phyloP scores from a whole-genome alignment of 2,888 invertebrate genomes.

The Therioaphis trifolii region DNA sequence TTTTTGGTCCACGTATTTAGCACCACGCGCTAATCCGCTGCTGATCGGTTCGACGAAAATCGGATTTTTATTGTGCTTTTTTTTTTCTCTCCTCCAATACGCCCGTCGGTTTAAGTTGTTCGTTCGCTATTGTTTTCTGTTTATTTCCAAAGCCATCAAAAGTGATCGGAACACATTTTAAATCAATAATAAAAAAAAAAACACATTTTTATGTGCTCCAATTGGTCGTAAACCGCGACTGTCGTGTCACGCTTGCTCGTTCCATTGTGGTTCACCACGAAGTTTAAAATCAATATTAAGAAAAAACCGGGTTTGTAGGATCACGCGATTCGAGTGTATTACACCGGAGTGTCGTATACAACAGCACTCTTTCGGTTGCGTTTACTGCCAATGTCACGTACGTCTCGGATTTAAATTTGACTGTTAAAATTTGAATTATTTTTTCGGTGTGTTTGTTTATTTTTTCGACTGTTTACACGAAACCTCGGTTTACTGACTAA shows the following conservation, averaged over 20 bases:
- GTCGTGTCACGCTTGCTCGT: neutral
- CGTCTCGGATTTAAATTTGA: neutral
- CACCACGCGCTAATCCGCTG: too few relatives aligned
- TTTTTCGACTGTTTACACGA: neutral
- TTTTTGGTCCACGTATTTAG: neutral
- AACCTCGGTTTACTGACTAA: neutral
- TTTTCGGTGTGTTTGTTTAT: neutral
- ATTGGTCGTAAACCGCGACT: constrained; percentile 44
- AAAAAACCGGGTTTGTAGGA: constrained; percentile 52
- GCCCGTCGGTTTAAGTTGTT: neutral
- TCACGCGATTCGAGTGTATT: neutral
- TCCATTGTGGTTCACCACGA: constrained; percentile 20
- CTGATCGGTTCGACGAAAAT: neutral
- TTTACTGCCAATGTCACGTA: constrained; percentile 22
- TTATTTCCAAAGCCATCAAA: constrained; percentile 7
- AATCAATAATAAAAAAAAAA: constrained; percentile 25
- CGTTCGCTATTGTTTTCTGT: neutral
- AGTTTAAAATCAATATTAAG: constrained; percentile 52
- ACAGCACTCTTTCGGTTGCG: neutral
- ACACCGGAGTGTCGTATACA: neutral
- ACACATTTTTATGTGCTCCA: constrained; percentile 45
- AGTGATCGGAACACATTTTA: constrained; percentile 19
- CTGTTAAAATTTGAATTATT: neutral
- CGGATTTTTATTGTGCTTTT: neutral
- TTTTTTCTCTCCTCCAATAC: neutral